Evolutionary conservation across 2,888 invertebrate species (phyloP).

Genomic region (Danaus chrysippus): DNA sequence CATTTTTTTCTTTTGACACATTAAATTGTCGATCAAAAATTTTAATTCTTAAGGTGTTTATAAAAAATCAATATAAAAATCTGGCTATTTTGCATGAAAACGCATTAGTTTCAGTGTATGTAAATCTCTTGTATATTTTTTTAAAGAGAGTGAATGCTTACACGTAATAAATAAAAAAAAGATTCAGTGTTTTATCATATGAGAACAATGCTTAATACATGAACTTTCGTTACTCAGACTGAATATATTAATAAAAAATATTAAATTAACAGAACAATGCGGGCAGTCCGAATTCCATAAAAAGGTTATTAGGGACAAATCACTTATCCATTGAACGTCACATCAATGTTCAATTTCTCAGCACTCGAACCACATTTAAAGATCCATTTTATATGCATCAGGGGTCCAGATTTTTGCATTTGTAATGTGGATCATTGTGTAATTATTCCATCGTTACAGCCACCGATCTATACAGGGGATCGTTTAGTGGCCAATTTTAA

Average conservation of each 20-base stretch:
- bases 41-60: too few relatives aligned
- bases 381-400: slow-evolving; percentile 66
- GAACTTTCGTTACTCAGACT: too few relatives aligned
- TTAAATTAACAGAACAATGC: neutral
- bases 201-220: too few relatives aligned
- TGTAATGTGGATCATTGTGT: slow-evolving; percentile 73
- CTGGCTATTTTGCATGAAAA: too few relatives aligned
- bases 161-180: too few relatives aligned
- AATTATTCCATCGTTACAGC: slow-evolving; percentile 74
- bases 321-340: slow-evolving; percentile 27
- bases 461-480: slow-evolving; percentile 55
- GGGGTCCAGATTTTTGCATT: slow-evolving; percentile 73
- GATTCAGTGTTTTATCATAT: too few relatives aligned
- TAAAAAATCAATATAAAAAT: too few relatives aligned
- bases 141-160: too few relatives aligned
- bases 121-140: too few relatives aligned
- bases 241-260: neutral
- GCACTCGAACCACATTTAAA: slow-evolving; percentile 44
- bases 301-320: slow-evolving; percentile 20
- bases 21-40: too few relatives aligned
- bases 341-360: slow-evolving; percentile 26
- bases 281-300: neutral
- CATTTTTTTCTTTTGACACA: too few relatives aligned
- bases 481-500: slow-evolving; percentile 45
- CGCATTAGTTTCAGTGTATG: too few relatives aligned